phyloP scores from a whole-genome alignment of 37 sponge, comb jelly and placozoan species.

The Amphimedon queenslandica region DNA sequence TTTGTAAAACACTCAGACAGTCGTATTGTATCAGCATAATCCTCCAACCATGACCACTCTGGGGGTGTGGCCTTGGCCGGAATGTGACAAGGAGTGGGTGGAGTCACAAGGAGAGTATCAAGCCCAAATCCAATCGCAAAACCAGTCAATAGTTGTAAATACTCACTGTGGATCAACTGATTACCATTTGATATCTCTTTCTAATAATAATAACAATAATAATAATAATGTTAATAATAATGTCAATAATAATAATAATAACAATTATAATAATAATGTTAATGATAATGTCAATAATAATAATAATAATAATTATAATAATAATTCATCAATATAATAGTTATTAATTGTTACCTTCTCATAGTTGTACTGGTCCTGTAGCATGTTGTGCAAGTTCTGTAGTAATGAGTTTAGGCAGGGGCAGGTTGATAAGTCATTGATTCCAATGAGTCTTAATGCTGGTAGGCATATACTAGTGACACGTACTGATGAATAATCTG shows the following conservation, averaged over 20 bases:
- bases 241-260: too few relatives aligned
- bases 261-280: too few relatives aligned
- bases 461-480: slow-evolving; percentile 24
- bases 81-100: slow-evolving; percentile 47
- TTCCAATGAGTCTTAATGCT: not conserved
- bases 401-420: slow-evolving; percentile 68
- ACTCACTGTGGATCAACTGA: slow-evolving; percentile 63
- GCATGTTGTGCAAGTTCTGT: slow-evolving; percentile 48
- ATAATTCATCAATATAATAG: too few relatives aligned
- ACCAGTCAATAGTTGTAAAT: slow-evolving; percentile 57
- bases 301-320: too few relatives aligned
- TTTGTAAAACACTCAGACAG: slow-evolving; percentile 45
- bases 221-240: too few relatives aligned
- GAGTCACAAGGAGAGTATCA: slow-evolving; percentile 35
- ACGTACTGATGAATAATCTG: slow-evolving; percentile 5
- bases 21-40: slow-evolving; percentile 14
- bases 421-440: slow-evolving; percentile 18
- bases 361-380: slow-evolving; percentile 61
- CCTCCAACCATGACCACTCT: slow-evolving; percentile 59
- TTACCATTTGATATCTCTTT: slow-evolving; percentile 31
- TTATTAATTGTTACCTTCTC: slow-evolving; percentile 45
- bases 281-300: too few relatives aligned
- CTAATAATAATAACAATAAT: too few relatives aligned
- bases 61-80: slow-evolving; percentile 1
- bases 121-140: slow-evolving; percentile 61